phyloP scores from a whole-genome alignment of 2,113 vertebrate species.

The Callopanchax toddi region DNA sequence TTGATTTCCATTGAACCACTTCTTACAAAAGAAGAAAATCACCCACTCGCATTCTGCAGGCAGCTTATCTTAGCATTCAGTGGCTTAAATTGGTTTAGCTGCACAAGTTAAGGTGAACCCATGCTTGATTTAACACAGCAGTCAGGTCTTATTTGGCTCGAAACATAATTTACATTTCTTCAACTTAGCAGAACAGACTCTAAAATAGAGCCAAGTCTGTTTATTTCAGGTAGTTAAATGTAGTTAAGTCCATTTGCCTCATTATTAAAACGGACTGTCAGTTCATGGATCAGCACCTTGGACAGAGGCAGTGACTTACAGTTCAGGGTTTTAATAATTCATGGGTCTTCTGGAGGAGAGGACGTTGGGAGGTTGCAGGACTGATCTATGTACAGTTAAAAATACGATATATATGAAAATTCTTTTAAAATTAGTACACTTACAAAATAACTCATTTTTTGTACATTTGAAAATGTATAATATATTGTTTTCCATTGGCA shows the following conservation, averaged over 20 bases:
- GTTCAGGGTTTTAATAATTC: not conserved
- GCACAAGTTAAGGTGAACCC: not conserved
- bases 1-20: not conserved
- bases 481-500: too few species aligned
- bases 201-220: not conserved
- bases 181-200: not conserved
- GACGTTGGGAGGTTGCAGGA: not conserved
- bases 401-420: too few species aligned
- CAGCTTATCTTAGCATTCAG: not conserved
- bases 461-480: too few species aligned
- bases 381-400: not conserved
- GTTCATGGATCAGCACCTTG: not conserved
- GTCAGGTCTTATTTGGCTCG: not conserved
- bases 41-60: not conserved
- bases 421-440: too few species aligned
- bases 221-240: not conserved
- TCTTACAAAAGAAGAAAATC: not conserved
- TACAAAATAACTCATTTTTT: too few species aligned
- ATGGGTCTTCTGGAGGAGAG: not conserved
- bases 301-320: not conserved
- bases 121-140: constrained; percentile 1
- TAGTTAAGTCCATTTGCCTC: not conserved
- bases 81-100: not conserved
- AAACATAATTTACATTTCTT: not conserved
- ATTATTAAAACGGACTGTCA: not conserved